Conservation (phyloP, 2,797 vertebrate species). For the Pagetopsis macropterus region DNA sequence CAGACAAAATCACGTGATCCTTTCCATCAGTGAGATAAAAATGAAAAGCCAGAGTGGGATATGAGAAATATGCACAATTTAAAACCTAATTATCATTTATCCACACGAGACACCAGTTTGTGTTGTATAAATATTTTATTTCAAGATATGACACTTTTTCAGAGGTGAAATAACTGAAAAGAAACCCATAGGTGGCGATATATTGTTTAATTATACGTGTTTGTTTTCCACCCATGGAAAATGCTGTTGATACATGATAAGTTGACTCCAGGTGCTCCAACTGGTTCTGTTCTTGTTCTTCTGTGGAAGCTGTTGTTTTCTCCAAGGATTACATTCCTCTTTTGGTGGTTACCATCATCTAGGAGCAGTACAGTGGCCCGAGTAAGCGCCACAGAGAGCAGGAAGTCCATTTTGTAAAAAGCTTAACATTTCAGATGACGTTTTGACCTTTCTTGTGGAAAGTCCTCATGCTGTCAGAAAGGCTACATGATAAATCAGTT, state of each 20-base stretch:
- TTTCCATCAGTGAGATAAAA: conserved; percentile 24
- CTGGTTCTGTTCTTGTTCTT: conserved; percentile 20
- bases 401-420: background rate
- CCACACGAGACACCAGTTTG: conserved; percentile 16
- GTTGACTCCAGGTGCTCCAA: conserved; percentile 2
- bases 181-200: conserved; percentile 24
- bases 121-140: conserved; percentile 82
- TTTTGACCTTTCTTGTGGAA: conserved; percentile 2
- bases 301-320: conserved; percentile 18
- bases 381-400: conserved; percentile 8
- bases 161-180: conserved; percentile 16
- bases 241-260: background rate
- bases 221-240: conserved; percentile 1
- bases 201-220: conserved; percentile 5
- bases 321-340: background rate
- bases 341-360: conserved; percentile 20
- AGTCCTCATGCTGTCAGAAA: conserved; percentile 5
- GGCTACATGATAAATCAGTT: background rate
- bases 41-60: conserved; percentile 5
- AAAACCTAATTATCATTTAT: background rate
- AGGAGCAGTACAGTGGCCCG: background rate
- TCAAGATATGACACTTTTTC: conserved; percentile 57
- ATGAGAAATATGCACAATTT: conserved; percentile 7
- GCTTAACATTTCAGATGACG: background rate
- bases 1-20: conserved; percentile 12